Evolutionary conservation across 1,140 invertebrate genomes (phyloP).

Genomic region (Sogatella furcifera): DNA sequence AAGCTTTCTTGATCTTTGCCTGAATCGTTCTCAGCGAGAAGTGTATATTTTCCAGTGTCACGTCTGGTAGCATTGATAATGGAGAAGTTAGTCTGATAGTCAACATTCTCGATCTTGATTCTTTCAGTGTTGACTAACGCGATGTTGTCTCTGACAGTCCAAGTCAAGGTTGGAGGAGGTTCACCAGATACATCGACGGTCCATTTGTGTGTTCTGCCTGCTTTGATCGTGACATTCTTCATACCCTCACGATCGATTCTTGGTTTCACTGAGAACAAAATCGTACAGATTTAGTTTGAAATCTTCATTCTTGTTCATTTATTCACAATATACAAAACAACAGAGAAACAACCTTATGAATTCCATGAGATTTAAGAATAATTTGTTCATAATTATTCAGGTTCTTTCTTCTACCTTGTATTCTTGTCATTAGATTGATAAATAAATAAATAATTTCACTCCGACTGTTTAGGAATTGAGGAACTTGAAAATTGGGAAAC

Average conservation of each 20-base stretch:
- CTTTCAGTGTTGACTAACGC: slow-evolving; percentile 69
- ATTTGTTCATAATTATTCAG: too few species aligned
- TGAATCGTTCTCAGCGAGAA: slow-evolving; percentile 79
- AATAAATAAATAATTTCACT: too few species aligned
- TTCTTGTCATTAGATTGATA: too few species aligned
- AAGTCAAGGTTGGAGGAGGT: slow-evolving; percentile 73
- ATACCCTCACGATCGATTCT: slow-evolving; percentile 85
- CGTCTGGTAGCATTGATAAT: slow-evolving; percentile 71
- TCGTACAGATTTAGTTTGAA: too few species aligned
- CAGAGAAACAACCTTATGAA: too few species aligned
- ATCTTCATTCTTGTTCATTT: too few species aligned
- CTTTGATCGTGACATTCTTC: slow-evolving; percentile 75
- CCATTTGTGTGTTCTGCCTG: slow-evolving; percentile 84
- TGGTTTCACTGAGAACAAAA: slow-evolving; percentile 57
- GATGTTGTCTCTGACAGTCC: slow-evolving; percentile 77
- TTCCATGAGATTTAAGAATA: too few species aligned
- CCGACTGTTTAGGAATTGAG: too few species aligned
- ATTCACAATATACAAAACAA: too few species aligned
- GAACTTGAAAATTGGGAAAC: too few species aligned
- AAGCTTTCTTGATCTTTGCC: slow-evolving; percentile 83
- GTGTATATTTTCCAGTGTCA: slow-evolving; percentile 84
- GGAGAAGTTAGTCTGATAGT: slow-evolving; percentile 84
- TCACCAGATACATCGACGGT: slow-evolving; percentile 83
- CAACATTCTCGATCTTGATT: slow-evolving; percentile 79
- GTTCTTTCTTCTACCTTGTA: too few species aligned